Evolutionary conservation across 2,888 invertebrate genomes (phyloP).

Genomic region (Drosophila neutralis): DNA sequence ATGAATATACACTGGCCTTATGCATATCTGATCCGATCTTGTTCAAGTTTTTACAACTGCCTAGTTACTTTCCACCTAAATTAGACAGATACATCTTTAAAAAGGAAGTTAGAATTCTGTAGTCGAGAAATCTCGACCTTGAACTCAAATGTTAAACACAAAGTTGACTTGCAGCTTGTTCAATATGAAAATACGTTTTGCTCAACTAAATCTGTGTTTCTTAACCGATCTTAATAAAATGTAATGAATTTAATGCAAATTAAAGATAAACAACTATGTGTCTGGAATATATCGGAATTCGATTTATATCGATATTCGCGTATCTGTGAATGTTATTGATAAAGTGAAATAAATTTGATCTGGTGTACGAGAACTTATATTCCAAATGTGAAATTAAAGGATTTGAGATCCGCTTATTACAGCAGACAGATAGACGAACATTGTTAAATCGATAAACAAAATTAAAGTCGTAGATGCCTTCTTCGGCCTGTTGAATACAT

Average conservation of each 20-base stretch:
- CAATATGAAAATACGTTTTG: no score
- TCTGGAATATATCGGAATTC: neutral
- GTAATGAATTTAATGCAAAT: neutral
- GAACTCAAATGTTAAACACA: neutral
- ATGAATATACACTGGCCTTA: no score
- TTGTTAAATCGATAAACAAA: neutral
- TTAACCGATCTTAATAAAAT: neutral
- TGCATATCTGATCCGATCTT: no score
- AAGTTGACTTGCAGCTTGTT: neutral
- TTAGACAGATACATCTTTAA: neutral
- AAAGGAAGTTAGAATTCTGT: neutral
- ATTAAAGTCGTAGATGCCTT: neutral
- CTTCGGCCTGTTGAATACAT: neutral
- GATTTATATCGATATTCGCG: neutral
- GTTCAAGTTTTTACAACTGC: no score
- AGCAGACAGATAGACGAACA: neutral
- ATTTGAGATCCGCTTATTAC: neutral
- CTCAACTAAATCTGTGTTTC: neutral
- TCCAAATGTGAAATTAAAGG: neutral
- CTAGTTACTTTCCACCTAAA: neutral
- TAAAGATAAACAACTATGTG: neutral
- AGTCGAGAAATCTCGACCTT: neutral
- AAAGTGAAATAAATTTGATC: neutral
- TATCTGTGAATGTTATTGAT: neutral
- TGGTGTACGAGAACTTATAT: neutral